These are phyloP conservation scores for Phengaris alcon DNA, from an alignment of 2,888 invertebrate genomes.

Conservation along the genomic window DNA sequence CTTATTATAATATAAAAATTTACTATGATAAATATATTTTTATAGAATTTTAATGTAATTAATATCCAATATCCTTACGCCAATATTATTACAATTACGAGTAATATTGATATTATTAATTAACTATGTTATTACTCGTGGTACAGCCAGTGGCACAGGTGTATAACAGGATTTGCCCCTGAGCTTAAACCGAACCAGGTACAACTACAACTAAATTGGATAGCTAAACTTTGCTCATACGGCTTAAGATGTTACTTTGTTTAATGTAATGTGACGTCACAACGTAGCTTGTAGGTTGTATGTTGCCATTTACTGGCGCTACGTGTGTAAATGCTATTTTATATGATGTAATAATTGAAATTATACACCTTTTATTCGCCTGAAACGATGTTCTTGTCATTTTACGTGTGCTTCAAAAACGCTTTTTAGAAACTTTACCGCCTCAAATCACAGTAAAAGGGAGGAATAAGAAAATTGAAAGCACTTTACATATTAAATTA, in stretches of 20 bases:
- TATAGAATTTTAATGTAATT: not conserved
- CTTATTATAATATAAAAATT: too few relatives aligned
- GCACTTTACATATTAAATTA: conserved; percentile 27
- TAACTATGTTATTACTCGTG: not conserved
- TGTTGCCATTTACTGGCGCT: not conserved
- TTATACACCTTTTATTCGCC: conserved; percentile 6
- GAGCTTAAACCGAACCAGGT: not conserved
- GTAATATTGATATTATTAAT: not conserved
- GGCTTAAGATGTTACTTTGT: conserved; percentile 3
- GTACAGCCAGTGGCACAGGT: not conserved
- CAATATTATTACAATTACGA: not conserved
- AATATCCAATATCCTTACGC: not conserved
- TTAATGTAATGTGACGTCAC: conserved; percentile 9
- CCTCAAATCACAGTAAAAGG: conserved; percentile 16
- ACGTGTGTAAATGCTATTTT: not conserved
- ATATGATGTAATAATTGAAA: not conserved
- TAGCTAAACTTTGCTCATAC: conserved; percentile 2
- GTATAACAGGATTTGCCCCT: not conserved
- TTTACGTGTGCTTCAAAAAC: conserved; percentile 14
- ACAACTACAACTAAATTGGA: conserved; percentile 12
- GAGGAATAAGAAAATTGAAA: conserved; percentile 25
- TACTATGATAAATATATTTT: too few relatives aligned
- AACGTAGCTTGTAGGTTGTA: not conserved
- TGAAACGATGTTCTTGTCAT: conserved; percentile 12
- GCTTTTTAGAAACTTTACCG: conserved; percentile 21